Conservation (phyloP, 2,888 invertebrate genomes). For the Monopis laevigella region DNA sequence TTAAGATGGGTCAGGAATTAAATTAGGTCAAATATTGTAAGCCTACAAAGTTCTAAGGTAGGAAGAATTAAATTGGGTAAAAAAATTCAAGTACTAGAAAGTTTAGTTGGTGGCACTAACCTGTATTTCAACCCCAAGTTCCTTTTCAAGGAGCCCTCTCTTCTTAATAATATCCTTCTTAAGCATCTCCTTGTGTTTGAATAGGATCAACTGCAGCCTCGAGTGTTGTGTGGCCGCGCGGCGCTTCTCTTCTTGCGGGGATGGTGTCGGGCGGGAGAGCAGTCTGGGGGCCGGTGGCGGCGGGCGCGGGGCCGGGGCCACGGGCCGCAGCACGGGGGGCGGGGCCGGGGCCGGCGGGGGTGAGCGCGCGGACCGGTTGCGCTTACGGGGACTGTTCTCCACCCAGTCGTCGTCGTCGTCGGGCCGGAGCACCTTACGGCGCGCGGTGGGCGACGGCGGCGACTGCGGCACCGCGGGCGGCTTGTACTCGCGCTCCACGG, state of each 20-base stretch:
- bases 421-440: slow-evolving; percentile 28
- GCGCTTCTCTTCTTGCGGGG: slow-evolving; percentile 57
- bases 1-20: no score
- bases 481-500: slow-evolving; percentile 41
- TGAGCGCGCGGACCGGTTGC: slow-evolving; percentile 22
- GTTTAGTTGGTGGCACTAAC: no score
- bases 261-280: slow-evolving; percentile 26
- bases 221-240: slow-evolving; percentile 65
- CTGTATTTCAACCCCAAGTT: slow-evolving; percentile 90
- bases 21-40: no score
- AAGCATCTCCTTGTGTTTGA: slow-evolving; percentile 89
- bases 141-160: slow-evolving; percentile 86
- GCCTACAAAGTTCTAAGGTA: no score
- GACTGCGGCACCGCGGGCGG: slow-evolving; percentile 25
- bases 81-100: no score
- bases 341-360: slow-evolving; percentile 20
- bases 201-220: slow-evolving; percentile 77
- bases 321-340: slow-evolving; percentile 23
- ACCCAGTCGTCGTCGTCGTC: slow-evolving; percentile 58
- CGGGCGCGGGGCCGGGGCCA: slow-evolving; percentile 13
- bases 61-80: no score
- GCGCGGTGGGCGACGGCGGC: slow-evolving; percentile 29
- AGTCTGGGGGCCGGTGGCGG: slow-evolving; percentile 23
- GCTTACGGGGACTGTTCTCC: slow-evolving; percentile 45
- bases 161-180: slow-evolving; percentile 95